Base-by-base conservation (phyloP, 2,797 vertebrate species). In the Falco biarmicus region DNA sequence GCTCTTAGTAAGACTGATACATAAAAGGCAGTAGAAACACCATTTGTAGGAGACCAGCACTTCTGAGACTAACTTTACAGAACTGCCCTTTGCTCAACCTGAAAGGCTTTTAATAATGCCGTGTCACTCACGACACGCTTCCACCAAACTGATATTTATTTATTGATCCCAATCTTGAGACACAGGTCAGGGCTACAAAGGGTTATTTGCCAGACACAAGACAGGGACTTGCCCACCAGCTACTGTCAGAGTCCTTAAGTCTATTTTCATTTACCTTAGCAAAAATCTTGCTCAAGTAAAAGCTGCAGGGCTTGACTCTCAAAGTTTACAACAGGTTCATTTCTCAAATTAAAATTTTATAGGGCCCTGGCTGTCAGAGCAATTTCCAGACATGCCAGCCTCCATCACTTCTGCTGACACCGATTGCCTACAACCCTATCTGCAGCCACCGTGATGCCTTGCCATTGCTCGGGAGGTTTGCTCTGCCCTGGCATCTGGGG, bases 311-410 rank as follows among this genome's bases (percentile, higher is more conserved):
- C 69, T 73, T 2, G 51, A 28, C 51, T 93, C 4, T 26, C 48
- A 2, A 76, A 79, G 84, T 89, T 94, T 79, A 94, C 63, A 66
- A 29, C 87, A 60, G 63, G 85, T 87, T 94, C 89, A 73, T 94
- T 76, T 71, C 93, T 96, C 85, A 91, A 68, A 95, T 91, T 90
- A 95, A 95, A 90, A 81, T 94, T 93, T 78, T 41, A 82, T 84
- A 15, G 47, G 65, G 60, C 53, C 68, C 76, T 69, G 87, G 37
- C 89, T 96, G 96, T 95, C 94, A 95, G 89, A 84, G 41, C 76
- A 26, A 84, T 95, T 69, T 92, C 84, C 94, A 95, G 82, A 10
- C 57, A n/a, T 0, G 37, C 56, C 53, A 64, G 15, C 71, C 70
- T 56, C 26, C 84, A 5, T 74, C 84, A 8, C 56, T 39, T 19